Evolutionary conservation across 1,140 invertebrate genomes (phyloP), one percentile per base, ranked within the genome.

Genomic region (Pseudomyrmex concolor): DNA sequence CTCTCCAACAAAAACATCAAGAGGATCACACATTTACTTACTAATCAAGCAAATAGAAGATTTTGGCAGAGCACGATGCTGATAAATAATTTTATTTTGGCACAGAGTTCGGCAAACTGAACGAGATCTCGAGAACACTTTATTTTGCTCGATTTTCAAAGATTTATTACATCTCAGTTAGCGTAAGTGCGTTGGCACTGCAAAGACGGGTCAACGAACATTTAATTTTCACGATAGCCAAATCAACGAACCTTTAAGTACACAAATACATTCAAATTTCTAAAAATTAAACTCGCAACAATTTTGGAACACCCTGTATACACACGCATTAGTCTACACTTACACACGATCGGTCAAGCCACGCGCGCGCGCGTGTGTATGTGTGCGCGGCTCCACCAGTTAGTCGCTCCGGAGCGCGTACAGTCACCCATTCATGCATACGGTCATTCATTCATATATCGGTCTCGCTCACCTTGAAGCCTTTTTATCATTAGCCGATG

Each of bases 361-460:
- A 7, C 34, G 34, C 34, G 34, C 34, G 34, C 34, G 25, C 3
- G 25, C 25, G 25, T 25, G 5, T 57, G 63, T 82, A 84, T 84
- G 59, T 55, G 85, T 85, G 55, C 80, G 50, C 71, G 62, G 50
- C 71, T 60, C 66, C 57, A 62, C 48, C 64, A 19, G 63, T 83
- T 57, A 71, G 73, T 72, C 68, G 43, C 62, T 83, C 50, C 54
- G 66, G 72, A 70, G 83, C 83, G 83, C 83, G 87, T 88, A 85
- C 74, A 88, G 84, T 82, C 66, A 86, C 77, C 89, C 92, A 93
- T 92, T 92, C 92, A 93, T 92, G 87, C 92, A 92, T 92, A 92
- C 92, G 90, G 88, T 91, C 92, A 93, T 93, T 91, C 92, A 93
- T 93, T 93, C 91, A 93, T 90, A 89, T 90, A 88, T 92, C 90